Percentiles rank a stretch among this genome's conserved stretches.
These are phyloP conservation scores for Acrossocheilus fasciatus DNA, from an alignment of 2,797 vertebrate species.

Conservation along the genomic window DNA sequence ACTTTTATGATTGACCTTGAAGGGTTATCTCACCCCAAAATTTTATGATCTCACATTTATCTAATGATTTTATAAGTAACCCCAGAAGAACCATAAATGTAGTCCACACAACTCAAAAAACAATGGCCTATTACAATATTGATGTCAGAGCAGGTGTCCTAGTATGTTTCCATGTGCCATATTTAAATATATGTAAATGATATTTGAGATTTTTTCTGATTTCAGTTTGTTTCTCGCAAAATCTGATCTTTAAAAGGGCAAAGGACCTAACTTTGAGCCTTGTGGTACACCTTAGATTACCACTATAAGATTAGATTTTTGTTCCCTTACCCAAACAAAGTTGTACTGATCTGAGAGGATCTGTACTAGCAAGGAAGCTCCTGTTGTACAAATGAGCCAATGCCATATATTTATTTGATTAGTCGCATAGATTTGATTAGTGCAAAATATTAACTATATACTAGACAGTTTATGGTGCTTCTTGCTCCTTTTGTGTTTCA, in stretches of 20 bases:
- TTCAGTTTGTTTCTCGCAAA: neutral
- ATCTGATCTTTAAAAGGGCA: neutral
- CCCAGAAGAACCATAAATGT: neutral
- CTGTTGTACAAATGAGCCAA: neutral
- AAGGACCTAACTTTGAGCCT: neutral
- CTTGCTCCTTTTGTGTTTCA: neutral
- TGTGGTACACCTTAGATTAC: neutral
- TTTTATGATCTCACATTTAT: neutral
- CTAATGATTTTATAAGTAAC: neutral
- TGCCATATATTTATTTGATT: neutral
- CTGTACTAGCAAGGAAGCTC: neutral
- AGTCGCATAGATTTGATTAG: neutral
- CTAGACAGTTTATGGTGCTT: neutral
- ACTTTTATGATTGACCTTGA: neutral
- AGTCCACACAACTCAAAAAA: neutral
- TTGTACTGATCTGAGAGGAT: neutral
- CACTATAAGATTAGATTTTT: neutral
- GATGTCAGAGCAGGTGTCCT: neutral
- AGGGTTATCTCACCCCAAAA: neutral
- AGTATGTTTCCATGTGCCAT: neutral
- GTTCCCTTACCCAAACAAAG: neutral
- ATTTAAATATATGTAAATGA: neutral
- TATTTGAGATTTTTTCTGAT: neutral
- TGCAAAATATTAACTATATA: no score
- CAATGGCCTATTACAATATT: neutral